Conservation (phyloP, 2,797 vertebrate genomes). For the Etheostoma nigrum region DNA sequence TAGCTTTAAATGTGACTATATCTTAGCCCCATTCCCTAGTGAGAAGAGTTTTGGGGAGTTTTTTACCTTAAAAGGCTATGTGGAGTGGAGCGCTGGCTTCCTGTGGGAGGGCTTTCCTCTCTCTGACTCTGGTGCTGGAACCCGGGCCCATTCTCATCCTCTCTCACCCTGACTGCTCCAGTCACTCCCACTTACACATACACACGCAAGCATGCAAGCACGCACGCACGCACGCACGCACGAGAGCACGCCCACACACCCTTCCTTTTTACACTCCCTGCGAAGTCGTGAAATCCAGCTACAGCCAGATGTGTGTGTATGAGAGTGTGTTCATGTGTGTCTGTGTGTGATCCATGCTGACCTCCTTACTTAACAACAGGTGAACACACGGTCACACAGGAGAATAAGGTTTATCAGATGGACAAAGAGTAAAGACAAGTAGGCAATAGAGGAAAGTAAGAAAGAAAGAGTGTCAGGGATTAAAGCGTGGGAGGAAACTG, state of each 20-base stretch:
- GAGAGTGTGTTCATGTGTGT: conserved; percentile 6
- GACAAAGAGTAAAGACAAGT: conserved; percentile 20
- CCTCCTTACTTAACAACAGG: conserved; percentile 54
- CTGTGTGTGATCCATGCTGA: conserved; percentile 5
- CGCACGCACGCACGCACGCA: conserved; percentile 6
- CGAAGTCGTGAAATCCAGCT: conserved; percentile 66
- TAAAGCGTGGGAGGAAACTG: conserved; percentile 42
- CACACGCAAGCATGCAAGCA: conserved; percentile 25
- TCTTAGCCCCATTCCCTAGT: conserved; percentile 73
- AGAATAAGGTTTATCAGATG: conserved; percentile 44
- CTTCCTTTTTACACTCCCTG: conserved; percentile 47
- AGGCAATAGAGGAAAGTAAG: conserved; percentile 20
- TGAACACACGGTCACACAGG: conserved; percentile 61
- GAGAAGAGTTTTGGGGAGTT: conserved; percentile 79
- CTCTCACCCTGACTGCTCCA: conserved; percentile 49
- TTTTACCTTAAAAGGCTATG: conserved; percentile 87
- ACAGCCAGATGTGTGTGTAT: conserved; percentile 63
- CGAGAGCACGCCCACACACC: conserved; percentile 20
- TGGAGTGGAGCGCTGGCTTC: conserved; percentile 76
- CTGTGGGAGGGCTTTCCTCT: conserved; percentile 83
- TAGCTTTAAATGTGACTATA: conserved; percentile 77
- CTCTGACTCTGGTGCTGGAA: conserved; percentile 70
- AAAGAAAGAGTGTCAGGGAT: conserved; percentile 25
- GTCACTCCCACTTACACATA: conserved; percentile 57
- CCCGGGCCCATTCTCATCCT: conserved; percentile 72